These are phyloP conservation scores for Drosophila longiperda DNA, from an alignment of 2,888 invertebrate species.

Conservation along the genomic window DNA sequence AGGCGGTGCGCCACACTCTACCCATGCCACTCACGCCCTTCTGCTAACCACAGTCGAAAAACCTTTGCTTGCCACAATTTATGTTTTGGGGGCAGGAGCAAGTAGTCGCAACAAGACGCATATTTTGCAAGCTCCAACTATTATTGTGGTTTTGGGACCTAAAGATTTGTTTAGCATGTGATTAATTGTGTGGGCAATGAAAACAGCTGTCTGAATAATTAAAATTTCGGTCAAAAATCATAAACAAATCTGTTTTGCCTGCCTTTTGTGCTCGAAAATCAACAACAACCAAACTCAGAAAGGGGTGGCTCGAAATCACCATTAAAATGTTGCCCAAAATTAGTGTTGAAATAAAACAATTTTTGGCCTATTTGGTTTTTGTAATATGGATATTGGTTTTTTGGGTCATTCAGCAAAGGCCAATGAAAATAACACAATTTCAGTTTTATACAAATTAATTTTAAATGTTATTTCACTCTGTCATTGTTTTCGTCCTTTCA, in stretches of 20 bases:
- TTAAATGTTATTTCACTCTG: slow-evolving; percentile 4
- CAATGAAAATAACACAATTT: slow-evolving; percentile 54
- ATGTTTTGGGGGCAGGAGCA: slow-evolving; percentile 30
- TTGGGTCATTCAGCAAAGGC: slow-evolving; percentile 52
- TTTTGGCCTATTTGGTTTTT: slow-evolving; percentile 59
- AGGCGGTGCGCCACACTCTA: neutral
- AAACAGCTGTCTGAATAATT: slow-evolving; percentile 76
- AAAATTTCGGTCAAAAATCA: slow-evolving; percentile 68
- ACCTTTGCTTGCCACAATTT: slow-evolving; percentile 69
- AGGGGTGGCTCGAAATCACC: slow-evolving; percentile 59
- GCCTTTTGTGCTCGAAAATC: slow-evolving; percentile 50
- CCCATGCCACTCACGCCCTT: neutral
- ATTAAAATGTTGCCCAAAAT: slow-evolving; percentile 68
- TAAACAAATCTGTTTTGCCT: slow-evolving; percentile 55
- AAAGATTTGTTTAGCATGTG: slow-evolving; percentile 56
- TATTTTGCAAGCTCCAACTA: slow-evolving; percentile 20
- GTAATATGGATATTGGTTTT: slow-evolving; percentile 45
- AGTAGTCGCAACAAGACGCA: slow-evolving; percentile 14
- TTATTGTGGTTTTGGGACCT: slow-evolving; percentile 14
- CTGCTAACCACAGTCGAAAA: slow-evolving; percentile 61
- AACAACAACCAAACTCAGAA: slow-evolving; percentile 33
- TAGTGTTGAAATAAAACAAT: slow-evolving; percentile 75
- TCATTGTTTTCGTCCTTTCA: neutral
- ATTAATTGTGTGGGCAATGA: slow-evolving; percentile 63
- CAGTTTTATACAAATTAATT: slow-evolving; percentile 24